phyloP scores from a whole-genome alignment of 2,888 invertebrate genomes.

The Cryptocephalus primarius region DNA sequence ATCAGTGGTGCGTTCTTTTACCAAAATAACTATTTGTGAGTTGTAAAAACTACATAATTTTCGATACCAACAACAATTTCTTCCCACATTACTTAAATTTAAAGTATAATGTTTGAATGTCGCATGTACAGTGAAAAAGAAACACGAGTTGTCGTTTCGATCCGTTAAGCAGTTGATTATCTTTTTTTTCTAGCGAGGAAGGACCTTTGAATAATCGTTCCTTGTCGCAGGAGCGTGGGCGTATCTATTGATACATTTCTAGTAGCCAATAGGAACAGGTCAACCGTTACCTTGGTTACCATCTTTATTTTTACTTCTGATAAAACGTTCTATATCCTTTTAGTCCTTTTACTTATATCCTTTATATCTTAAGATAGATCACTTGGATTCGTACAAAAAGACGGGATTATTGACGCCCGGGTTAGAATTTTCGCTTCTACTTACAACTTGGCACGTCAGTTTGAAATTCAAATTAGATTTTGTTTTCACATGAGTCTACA shows the following conservation, averaged over 20 bases:
- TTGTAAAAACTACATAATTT: too few species aligned
- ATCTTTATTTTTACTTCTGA: slow-evolving; percentile 28
- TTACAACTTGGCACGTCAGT: background rate
- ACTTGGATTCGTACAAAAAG: background rate
- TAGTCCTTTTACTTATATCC: slow-evolving; percentile 13
- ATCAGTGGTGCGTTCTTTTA: too few species aligned
- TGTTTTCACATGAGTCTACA: too few species aligned
- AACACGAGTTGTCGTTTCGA: too few species aligned
- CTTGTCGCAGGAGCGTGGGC: slow-evolving; percentile 24
- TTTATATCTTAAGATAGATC: background rate
- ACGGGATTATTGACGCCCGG: background rate
- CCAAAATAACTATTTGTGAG: too few species aligned
- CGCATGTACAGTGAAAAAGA: too few species aligned
- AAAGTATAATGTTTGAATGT: too few species aligned
- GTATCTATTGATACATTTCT: slow-evolving; percentile 34
- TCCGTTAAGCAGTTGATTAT: background rate
- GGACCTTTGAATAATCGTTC: slow-evolving; percentile 6
- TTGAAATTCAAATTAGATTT: background rate
- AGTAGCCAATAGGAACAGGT: slow-evolving; percentile 33
- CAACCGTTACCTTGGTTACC: slow-evolving; percentile 32
- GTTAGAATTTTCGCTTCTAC: background rate
- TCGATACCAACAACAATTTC: too few species aligned
- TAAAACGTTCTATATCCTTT: slow-evolving; percentile 17
- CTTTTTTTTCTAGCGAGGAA: background rate
- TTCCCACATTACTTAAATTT: too few species aligned